Base-by-base conservation (phyloP, 2,113 vertebrate genomes). In the Coptodon rendalli region DNA sequence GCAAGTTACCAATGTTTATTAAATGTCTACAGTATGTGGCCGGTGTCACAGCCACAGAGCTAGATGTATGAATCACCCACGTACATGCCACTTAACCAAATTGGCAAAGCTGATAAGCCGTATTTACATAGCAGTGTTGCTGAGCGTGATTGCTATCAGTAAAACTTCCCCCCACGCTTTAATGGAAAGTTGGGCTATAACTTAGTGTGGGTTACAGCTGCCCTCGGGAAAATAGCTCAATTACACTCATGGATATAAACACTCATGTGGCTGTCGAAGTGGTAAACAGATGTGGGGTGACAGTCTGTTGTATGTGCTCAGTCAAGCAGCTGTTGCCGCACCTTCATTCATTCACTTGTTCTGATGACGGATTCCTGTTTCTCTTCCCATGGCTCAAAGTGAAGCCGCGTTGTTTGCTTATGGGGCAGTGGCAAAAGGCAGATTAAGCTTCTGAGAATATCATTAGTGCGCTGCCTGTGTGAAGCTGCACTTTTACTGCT, bases 41-140 rank as follows among this genome's bases (percentile, higher is more conserved):
- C 82, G 9, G 79, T 89, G 91, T 91, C 82, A 61, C 61, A 86
- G 57, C 80, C 78, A 48, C 56, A 40, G 78, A 61, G 89, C 53
- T 87, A 85, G 82, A 89, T 63, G 80, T 89, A 90, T 86, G 93
- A 83, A 89, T 95, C 93, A 90, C 93, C 95, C 94, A 95, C 94
- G 83, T 92, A 82, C 50, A 78, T 83, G 88, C 83, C 92, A 95
- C 94, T 96, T 92, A 93, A 95, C 89, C 94, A 96, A 95, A 95
- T 94, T 94, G 93, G 81, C 91, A 91, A 81, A 61, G 87, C 92
- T 88, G 95, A 96, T 93, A 95, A 93, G 90, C 82, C 38, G 16
- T 86, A 96, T 96, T 96, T 96, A 95, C 94, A 95, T 96, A 93
- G 90, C 83, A 79, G 92, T 87, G 94, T 89, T 92, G 89, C 93